phyloP scores from a whole-genome alignment of 2,888 invertebrate species.

The Lycocerus yunnanus region DNA sequence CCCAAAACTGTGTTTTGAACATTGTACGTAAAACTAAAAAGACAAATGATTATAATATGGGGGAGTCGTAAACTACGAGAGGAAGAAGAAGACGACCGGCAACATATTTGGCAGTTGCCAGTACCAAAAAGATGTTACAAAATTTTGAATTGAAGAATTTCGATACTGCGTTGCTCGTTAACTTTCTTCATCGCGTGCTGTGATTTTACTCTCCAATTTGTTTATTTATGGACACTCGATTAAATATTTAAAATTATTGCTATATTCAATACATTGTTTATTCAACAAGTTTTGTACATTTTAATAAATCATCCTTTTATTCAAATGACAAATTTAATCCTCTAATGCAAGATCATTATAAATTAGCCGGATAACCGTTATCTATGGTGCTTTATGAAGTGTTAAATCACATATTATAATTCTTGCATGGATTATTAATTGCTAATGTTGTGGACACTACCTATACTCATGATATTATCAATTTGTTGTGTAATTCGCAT shows the following conservation, averaged over 20 bases:
- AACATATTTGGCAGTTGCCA: too few species aligned
- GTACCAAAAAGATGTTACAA: too few species aligned
- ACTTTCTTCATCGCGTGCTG: background rate
- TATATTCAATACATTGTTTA: background rate
- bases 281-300: background rate
- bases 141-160: background rate
- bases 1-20: too few species aligned
- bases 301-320: background rate
- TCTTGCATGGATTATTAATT: background rate
- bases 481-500: constrained; percentile 1
- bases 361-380: background rate
- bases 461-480: background rate
- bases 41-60: too few species aligned
- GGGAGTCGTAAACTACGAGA: too few species aligned
- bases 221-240: background rate
- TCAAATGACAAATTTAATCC: background rate
- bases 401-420: background rate
- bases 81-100: too few species aligned
- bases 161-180: background rate
- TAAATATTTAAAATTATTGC: background rate
- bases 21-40: too few species aligned
- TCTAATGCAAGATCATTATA: background rate
- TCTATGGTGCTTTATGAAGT: background rate
- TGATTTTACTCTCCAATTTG: background rate
- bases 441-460: background rate